A percentile compares a stretch with the other conserved stretches of the same genome.
Evolutionary conservation across 2,113 vertebrate genomes (phyloP).

Genomic region (Electrona antarctica): DNA sequence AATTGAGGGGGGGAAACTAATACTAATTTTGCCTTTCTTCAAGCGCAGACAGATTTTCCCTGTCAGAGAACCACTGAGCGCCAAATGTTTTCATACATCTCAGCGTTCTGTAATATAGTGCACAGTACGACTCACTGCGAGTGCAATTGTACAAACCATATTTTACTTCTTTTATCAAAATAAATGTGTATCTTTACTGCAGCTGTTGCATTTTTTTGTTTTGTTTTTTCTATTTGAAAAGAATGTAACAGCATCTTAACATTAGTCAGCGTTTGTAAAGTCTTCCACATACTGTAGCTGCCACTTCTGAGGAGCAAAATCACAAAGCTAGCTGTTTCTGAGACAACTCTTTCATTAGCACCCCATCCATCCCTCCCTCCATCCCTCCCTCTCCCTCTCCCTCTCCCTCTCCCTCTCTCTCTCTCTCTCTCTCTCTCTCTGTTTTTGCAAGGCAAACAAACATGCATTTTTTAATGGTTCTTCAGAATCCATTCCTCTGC

Average conservation of each 20-base stretch:
- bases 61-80: constrained; percentile 49
- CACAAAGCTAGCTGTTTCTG: constrained; percentile 60
- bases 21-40: constrained; percentile 3
- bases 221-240: constrained; percentile 32
- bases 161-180: constrained; percentile 18
- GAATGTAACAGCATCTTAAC: constrained; percentile 45
- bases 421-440: constrained; percentile 77
- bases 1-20: constrained; percentile 12
- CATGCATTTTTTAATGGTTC: constrained; percentile 95
- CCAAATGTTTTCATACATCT: constrained; percentile 69
- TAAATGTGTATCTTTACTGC: constrained; percentile 42
- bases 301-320: constrained; percentile 59
- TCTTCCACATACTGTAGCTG: constrained; percentile 42
- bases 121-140: constrained; percentile 14
- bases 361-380: constrained; percentile 15
- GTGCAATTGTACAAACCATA: constrained; percentile 29
- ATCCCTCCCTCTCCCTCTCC: constrained; percentile 20
- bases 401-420: constrained; percentile 74
- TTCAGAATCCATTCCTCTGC: constrained; percentile 87
- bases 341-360: constrained; percentile 48
- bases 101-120: constrained; percentile 32
- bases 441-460: constrained; percentile 96
- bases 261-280: constrained; percentile 72
- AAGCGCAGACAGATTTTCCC: constrained; percentile 55
- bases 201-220: constrained; percentile 27